Conservation (phyloP, 2,888 invertebrate species). For the Bibio marci region DNA sequence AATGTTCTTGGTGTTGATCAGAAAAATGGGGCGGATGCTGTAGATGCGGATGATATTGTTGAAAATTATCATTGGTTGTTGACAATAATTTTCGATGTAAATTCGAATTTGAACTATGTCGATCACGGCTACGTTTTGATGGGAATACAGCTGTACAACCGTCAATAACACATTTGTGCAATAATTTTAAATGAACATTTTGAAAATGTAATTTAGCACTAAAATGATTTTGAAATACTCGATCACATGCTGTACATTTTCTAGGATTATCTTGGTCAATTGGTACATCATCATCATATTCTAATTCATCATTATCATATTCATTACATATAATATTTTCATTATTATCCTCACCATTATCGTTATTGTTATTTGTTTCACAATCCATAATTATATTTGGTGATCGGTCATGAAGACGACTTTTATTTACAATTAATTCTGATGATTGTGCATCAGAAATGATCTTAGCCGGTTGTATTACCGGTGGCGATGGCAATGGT, state of each 20-base stretch:
- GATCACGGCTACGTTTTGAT: slow-evolving; percentile 79
- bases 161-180: slow-evolving; percentile 89
- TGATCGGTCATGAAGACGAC: too few species aligned
- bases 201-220: slow-evolving; percentile 90
- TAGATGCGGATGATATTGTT: slow-evolving; percentile 13
- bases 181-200: slow-evolving; percentile 84
- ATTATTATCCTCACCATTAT: slow-evolving; percentile 43
- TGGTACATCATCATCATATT: slow-evolving; percentile 77
- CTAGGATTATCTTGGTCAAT: slow-evolving; percentile 83
- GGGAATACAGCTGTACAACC: slow-evolving; percentile 92
- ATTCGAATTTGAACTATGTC: slow-evolving; percentile 82
- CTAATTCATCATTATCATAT: slow-evolving; percentile 44
- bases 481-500: too few species aligned
- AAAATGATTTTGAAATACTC: slow-evolving; percentile 84
- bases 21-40: too few species aligned
- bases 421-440: too few species aligned
- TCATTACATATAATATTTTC: slow-evolving; percentile 59
- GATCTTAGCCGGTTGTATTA: too few species aligned
- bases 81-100: slow-evolving; percentile 79
- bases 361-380: too few species aligned
- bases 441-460: too few species aligned
- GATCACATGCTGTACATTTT: slow-evolving; percentile 81
- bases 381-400: too few species aligned
- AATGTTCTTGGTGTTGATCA: too few species aligned
- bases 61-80: slow-evolving; percentile 41